Percentiles rank a stretch among this genome's conserved stretches.
These are phyloP conservation scores for Tokudaia muenninki DNA, from an alignment of 2,797 vertebrate genomes.

Conservation along the genomic window DNA sequence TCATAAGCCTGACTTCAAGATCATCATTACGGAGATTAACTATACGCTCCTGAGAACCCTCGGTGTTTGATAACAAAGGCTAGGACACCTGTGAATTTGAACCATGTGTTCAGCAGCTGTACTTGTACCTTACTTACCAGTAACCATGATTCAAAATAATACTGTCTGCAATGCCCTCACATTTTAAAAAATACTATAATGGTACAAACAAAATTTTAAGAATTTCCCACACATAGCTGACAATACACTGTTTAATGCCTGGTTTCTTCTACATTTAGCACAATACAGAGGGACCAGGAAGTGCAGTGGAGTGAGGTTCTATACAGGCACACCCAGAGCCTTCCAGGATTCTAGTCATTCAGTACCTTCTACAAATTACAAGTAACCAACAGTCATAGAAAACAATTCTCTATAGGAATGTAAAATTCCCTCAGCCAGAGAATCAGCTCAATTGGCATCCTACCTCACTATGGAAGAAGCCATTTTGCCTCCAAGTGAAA, in stretches of 20 bases:
- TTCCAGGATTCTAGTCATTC: neutral
- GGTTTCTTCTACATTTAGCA: neutral
- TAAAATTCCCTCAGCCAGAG: neutral
- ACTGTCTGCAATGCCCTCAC: neutral
- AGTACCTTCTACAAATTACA: neutral
- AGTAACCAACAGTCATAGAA: neutral
- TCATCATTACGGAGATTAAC: neutral
- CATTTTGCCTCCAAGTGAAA: neutral
- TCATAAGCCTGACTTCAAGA: conserved; percentile 35
- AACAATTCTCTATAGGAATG: neutral
- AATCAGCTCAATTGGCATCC: neutral
- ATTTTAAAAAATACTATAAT: conserved; percentile 30
- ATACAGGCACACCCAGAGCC: neutral
- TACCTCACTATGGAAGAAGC: neutral
- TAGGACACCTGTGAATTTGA: neutral
- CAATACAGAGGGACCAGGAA: neutral
- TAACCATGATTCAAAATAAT: neutral
- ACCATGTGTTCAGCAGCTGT: neutral
- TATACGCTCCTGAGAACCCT: neutral
- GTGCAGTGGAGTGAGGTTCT: neutral
- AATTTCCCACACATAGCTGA: neutral
- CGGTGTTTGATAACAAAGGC: neutral
- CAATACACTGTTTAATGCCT: neutral
- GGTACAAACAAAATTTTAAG: conserved; percentile 11
- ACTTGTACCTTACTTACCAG: neutral